A percentile compares a stretch with the other conserved stretches of the same genome.
Conservation (phyloP, 1,140 invertebrate genomes). For the Apocrypta bakeri region DNA sequence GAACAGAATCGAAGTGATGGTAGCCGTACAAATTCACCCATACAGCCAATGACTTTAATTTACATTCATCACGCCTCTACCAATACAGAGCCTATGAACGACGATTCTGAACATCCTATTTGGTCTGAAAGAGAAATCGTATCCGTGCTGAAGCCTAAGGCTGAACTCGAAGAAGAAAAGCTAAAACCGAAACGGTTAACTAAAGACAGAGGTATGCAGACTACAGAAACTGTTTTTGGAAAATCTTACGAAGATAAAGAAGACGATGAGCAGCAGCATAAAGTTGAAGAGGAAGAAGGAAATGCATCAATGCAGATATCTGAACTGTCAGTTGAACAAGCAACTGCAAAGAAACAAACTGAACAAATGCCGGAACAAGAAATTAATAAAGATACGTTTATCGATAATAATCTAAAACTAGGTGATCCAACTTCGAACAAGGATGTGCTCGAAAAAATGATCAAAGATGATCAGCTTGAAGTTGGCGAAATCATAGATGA, state of each 20-base stretch:
- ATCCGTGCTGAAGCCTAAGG: conserved; percentile 60
- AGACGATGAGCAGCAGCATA: background rate
- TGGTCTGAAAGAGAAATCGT: conserved; percentile 66
- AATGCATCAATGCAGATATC: background rate
- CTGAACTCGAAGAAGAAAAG: conserved; percentile 61
- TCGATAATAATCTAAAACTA: background rate
- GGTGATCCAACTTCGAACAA: background rate
- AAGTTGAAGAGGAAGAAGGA: background rate
- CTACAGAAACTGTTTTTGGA: conserved; percentile 61
- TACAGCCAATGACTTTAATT: conserved; percentile 61
- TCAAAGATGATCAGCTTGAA: conserved; percentile 18
- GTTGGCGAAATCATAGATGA: conserved; percentile 23
- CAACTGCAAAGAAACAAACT: background rate
- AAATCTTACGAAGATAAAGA: background rate
- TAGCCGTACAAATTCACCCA: conserved; percentile 60
- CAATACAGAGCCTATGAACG: conserved; percentile 61
- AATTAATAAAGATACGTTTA: background rate
- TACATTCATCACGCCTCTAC: conserved; percentile 65
- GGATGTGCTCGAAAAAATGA: conserved; percentile 30
- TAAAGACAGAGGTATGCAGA: conserved; percentile 58
- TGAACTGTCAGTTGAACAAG: background rate
- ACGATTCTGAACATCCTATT: conserved; percentile 56
- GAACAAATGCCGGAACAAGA: background rate
- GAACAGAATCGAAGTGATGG: conserved; percentile 65
- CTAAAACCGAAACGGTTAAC: conserved; percentile 53